Evolutionary conservation across 2,113 vertebrate species (phyloP).

Genomic region (Siphamia tubifer): DNA sequence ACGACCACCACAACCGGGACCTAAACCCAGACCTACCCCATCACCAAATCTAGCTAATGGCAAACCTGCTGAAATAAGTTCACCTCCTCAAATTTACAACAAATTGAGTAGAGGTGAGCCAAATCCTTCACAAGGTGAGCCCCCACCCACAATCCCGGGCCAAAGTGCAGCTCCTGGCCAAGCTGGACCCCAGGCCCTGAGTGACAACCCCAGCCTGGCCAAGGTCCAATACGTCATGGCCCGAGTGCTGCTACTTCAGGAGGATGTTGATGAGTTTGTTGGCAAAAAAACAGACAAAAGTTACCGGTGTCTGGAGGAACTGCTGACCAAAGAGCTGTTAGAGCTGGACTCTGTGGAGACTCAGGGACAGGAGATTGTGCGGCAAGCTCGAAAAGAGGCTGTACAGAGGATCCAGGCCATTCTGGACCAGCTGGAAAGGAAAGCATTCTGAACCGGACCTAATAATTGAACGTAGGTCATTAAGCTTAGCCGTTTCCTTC

Average conservation of each 20-base stretch:
- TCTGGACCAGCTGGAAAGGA: constrained; percentile 93
- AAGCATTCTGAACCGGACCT: constrained; percentile 84
- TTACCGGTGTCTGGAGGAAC: constrained; percentile 93
- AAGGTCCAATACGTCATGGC: constrained; percentile 86
- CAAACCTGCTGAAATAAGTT: constrained; percentile 74
- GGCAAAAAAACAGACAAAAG: constrained; percentile 94
- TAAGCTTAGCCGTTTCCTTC: constrained; percentile 30
- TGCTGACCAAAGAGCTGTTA: constrained; percentile 96
- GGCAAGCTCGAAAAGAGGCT: constrained; percentile 92
- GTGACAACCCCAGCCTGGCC: constrained; percentile 82
- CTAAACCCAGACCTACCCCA: constrained; percentile 54
- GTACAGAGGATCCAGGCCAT: constrained; percentile 94
- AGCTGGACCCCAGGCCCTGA: constrained; percentile 40
- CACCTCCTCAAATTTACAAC: constrained; percentile 80
- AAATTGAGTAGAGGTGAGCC: constrained; percentile 61
- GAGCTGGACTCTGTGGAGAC: constrained; percentile 96
- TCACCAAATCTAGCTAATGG: constrained; percentile 36
- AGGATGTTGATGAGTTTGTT: constrained; percentile 94
- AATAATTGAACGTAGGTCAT: neutral
- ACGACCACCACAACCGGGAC: constrained; percentile 65
- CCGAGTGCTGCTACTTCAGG: constrained; percentile 86
- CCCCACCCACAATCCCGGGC: constrained; percentile 55
- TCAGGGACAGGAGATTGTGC: constrained; percentile 87
- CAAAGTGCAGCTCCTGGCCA: constrained; percentile 63
- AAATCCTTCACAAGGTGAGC: constrained; percentile 49